phyloP scores from a whole-genome alignment of 2,113 vertebrate species.

The Macrotis lagotis region DNA sequence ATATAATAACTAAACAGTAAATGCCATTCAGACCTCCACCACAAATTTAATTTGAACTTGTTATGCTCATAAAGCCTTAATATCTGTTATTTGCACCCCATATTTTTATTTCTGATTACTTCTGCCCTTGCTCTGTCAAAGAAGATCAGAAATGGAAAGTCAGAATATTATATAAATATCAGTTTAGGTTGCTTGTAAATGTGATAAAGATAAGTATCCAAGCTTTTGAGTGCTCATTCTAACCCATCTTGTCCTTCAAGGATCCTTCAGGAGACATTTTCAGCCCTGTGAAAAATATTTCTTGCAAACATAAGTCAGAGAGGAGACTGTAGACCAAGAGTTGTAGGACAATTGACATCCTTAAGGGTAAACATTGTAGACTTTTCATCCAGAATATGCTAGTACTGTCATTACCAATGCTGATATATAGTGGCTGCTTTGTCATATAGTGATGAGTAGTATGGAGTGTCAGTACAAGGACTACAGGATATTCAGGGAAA shows the following conservation, averaged over 20 bases:
- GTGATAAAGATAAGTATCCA: neutral
- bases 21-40: neutral
- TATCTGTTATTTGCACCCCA: neutral
- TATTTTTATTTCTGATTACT: constrained; percentile 30
- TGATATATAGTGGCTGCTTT: neutral
- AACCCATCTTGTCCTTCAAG: neutral
- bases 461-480: constrained; percentile 49
- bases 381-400: constrained; percentile 44
- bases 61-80: neutral
- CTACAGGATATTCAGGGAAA: constrained; percentile 49
- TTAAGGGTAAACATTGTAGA: constrained; percentile 45
- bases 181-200: constrained; percentile 27
- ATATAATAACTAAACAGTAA: neutral
- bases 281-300: neutral
- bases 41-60: constrained; percentile 43
- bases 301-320: constrained; percentile 8
- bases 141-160: constrained; percentile 26
- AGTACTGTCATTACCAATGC: constrained; percentile 52
- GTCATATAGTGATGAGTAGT: constrained; percentile 31
- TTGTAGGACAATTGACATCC: constrained; percentile 33
- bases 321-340: constrained; percentile 19
- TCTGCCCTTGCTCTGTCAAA: constrained; percentile 44
- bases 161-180: constrained; percentile 45
- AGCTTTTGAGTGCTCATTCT: neutral
- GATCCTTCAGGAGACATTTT: neutral